Conservation (phyloP, 2,113 vertebrate species). For the Callithrix jacchus region DNA sequence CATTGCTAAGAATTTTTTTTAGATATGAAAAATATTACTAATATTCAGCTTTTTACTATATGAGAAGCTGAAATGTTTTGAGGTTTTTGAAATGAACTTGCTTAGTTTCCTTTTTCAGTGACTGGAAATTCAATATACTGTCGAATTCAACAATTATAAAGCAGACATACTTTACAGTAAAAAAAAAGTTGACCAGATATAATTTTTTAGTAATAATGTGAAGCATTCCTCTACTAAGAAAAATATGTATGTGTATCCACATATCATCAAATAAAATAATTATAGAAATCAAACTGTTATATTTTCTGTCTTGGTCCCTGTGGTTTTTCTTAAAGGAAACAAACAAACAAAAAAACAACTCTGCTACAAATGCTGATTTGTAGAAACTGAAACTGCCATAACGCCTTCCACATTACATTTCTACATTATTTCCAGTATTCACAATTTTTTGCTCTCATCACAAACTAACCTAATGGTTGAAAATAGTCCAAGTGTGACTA, state of each 20-base stretch:
- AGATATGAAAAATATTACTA: slow-evolving; percentile 28
- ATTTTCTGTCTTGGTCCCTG: slow-evolving; percentile 27
- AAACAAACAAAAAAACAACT: not conserved
- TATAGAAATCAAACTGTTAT: not conserved
- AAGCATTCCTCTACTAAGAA: not conserved
- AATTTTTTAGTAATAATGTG: not conserved
- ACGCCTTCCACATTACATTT: not conserved
- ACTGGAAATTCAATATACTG: not conserved
- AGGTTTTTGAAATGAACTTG: slow-evolving; percentile 9
- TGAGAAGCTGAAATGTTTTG: slow-evolving; percentile 16
- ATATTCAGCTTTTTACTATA: not conserved
- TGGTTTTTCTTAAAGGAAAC: slow-evolving; percentile 30
- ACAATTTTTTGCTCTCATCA: not conserved
- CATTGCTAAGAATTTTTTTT: slow-evolving; percentile 9
- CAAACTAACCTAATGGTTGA: not conserved
- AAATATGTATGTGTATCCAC: not conserved
- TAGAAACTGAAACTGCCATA: not conserved
- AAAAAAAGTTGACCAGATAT: not conserved
- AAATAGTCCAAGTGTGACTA: not conserved
- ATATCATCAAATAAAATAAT: slow-evolving; percentile 8
- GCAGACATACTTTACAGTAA: slow-evolving; percentile 7
- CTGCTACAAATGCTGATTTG: not conserved
- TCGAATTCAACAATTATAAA: slow-evolving; percentile 33
- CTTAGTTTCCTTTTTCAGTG: not conserved
- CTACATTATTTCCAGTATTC: not conserved